Evolutionary conservation across 2,797 vertebrate species (phyloP), one percentile per base, ranked within the genome.

Genomic region (Limnodromus scolopaceus): DNA sequence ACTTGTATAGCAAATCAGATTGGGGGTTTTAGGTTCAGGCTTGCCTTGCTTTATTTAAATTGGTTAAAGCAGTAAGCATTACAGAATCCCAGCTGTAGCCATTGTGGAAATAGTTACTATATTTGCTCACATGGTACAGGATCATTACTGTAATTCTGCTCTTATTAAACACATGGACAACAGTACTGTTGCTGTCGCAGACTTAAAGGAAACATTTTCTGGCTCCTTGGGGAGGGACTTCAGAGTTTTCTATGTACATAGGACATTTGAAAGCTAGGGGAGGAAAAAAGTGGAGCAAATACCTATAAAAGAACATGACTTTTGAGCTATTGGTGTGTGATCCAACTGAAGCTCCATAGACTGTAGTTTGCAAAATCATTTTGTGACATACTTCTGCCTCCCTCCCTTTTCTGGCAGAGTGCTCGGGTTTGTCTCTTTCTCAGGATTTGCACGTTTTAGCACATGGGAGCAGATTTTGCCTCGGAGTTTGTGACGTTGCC

Each of bases 1-100:
- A 94, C 84, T 96, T 93, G 80, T 94, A 95, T 91, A 95, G 82
- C 64, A 95, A 93, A 93, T 61, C 80, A 94, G 81, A 92, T 78
- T 78, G 70, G 45, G 76, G 11, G 32, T 76, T 86, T 87, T 61
- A 25, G 39, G 49, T 91, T 85, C 78, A 83, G 92, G 41, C 65
- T 96, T 88, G 87, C 41, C 32, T 83, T 81, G 87, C 18, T 96
- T 94, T 87, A 94, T 79, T 93, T 95, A 75, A 92, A 88, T 36
- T 41, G 51, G 82, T 78, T 87, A 88, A 95, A 94, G 55, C 78
- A 70, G 39, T 18, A n/a, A 93, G 55, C 51, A 66, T 64, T 77
- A 82, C 57, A 64, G 76, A 84, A 96, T 46, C 58, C 38, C 81
- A 75, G 78, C 66, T 97, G 55, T 36, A 95, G 91, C 72, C 28